Evolutionary conservation across 2,113 vertebrate genomes (phyloP), one percentile per base, ranked within the genome.

Genomic region (Orcinus orca): DNA sequence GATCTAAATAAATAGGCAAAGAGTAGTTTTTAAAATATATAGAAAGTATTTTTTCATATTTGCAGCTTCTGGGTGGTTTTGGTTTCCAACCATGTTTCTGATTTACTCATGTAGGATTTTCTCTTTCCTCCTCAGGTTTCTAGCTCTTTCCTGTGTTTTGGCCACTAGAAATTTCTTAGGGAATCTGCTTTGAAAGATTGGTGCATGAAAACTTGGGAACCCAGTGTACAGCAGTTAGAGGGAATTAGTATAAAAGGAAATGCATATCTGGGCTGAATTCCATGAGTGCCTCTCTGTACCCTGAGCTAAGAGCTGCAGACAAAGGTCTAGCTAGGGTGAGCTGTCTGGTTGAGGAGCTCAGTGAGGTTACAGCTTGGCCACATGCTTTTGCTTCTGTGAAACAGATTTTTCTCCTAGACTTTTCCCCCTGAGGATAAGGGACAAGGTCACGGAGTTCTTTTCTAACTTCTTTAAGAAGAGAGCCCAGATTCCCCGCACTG

Each of bases 191-290:
- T 90, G 88, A 31, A 77, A 60, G 38, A 68, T 7, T 29, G 3
- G 38, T 25, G 25, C 63, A 38, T 50, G 71, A 85, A 86, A 44
- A 67, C 55, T 90, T 91, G 71, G 60, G 41, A 91, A 25, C 17
- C 63, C 5, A 10, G 26, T 62, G 41, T 73, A 70, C 33, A 62
- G 71, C 50, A 11, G 33, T 55, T 31, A 33, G 50, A 86, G 41
- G 53, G 26, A 91, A 70, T 50, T 18, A 33, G 26, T 53, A 38
- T 79, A 88, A 87, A 96, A 96, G 95, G 87, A 31, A 26, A 85
- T 70, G 79, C 95, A 58, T 92, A 87, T 98, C 94, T 97, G 97
- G 71, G 58, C 76, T 95, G 58, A 89, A 97, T 98, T 97, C 97
- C 88, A 74, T 23, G 60, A 90, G 58, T 68, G 92, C 95, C 73